Percentiles rank a stretch among this genome's conserved stretches.
phyloP scores from a whole-genome alignment of 2,888 invertebrate genomes.

The Eulithis testata region DNA sequence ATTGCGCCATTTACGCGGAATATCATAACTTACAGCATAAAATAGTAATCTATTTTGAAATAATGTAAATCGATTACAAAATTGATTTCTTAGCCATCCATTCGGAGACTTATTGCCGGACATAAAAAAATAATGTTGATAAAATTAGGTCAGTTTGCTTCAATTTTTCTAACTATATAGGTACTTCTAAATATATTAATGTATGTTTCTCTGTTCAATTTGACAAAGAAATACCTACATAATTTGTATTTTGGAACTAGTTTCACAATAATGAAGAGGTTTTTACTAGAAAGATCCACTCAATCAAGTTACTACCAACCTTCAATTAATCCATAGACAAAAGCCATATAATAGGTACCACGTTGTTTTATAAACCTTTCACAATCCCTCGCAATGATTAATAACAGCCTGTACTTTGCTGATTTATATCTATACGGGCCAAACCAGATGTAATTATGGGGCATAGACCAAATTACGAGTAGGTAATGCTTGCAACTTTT shows the following conservation, averaged over 20 bases:
- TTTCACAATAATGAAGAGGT: too few species aligned
- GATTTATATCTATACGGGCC: conserved; percentile 29
- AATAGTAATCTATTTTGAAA: conserved; percentile 25
- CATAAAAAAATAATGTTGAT: background rate
- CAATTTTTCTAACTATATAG: background rate
- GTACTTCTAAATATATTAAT: background rate
- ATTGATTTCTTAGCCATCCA: conserved; percentile 21
- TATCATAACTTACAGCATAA: conserved; percentile 15
- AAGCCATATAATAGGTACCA: background rate
- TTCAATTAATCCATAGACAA: too few species aligned
- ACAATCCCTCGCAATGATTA: conserved; percentile 24
- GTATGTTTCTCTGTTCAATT: background rate
- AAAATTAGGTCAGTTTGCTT: conserved; percentile 3
- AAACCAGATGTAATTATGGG: conserved; percentile 28
- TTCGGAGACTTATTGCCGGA: background rate
- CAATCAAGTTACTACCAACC: too few species aligned
- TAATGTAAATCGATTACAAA: conserved; percentile 33
- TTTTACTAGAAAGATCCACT: too few species aligned
- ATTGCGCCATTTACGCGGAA: conserved; percentile 30
- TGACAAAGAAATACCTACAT: too few species aligned
- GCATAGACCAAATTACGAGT: conserved; percentile 25
- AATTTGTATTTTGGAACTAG: too few species aligned
- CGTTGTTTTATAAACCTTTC: conserved; percentile 17
- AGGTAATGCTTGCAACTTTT: conserved; percentile 23
- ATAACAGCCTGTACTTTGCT: conserved; percentile 23